These are phyloP conservation scores for Pao palembangensis DNA, from an alignment of 2,113 vertebrate genomes.

Conservation along the genomic window DNA sequence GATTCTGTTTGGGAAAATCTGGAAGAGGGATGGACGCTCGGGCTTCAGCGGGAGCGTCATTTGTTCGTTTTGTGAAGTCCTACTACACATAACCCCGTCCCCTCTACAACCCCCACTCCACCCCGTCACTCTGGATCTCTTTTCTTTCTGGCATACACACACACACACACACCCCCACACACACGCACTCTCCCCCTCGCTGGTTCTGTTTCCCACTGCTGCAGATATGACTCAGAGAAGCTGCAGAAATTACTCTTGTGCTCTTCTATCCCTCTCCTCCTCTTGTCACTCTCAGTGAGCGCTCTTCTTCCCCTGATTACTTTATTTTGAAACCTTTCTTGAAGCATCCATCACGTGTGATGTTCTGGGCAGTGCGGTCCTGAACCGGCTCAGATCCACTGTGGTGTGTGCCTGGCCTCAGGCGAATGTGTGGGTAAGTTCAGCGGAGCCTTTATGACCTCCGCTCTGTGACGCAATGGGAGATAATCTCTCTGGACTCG, in stretches of 20 bases:
- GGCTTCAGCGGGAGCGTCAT: conserved; percentile 35
- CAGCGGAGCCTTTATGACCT: conserved; percentile 45
- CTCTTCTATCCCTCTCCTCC: conserved; percentile 44
- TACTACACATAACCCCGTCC: conserved; percentile 27
- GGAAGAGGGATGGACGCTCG: not conserved
- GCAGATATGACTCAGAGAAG: conserved; percentile 76
- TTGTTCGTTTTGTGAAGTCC: conserved; percentile 29
- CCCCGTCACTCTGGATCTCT: conserved; percentile 9
- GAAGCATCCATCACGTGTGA: not conserved
- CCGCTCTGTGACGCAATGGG: conserved; percentile 36
- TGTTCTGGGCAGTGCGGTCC: not conserved
- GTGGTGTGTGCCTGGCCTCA: conserved; percentile 14
- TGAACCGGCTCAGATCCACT: not conserved
- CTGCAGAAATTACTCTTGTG: conserved; percentile 68
- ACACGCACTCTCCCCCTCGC: conserved; percentile 45
- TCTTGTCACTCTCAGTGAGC: conserved; percentile 8
- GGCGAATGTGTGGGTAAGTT: conserved; percentile 53
- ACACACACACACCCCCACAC: conserved; percentile 40
- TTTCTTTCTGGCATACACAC: conserved; percentile 40
- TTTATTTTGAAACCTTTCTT: conserved; percentile 1
- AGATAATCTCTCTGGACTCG: conserved; percentile 24
- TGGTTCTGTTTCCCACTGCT: conserved; percentile 67
- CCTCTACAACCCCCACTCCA: conserved; percentile 18
- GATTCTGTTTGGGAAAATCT: conserved; percentile 19
- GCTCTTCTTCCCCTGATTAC: not conserved